Evolutionary conservation across 2,113 vertebrate genomes (phyloP), one percentile per base, ranked within the genome.

Genomic region (Brienomyrus brachyistius): DNA sequence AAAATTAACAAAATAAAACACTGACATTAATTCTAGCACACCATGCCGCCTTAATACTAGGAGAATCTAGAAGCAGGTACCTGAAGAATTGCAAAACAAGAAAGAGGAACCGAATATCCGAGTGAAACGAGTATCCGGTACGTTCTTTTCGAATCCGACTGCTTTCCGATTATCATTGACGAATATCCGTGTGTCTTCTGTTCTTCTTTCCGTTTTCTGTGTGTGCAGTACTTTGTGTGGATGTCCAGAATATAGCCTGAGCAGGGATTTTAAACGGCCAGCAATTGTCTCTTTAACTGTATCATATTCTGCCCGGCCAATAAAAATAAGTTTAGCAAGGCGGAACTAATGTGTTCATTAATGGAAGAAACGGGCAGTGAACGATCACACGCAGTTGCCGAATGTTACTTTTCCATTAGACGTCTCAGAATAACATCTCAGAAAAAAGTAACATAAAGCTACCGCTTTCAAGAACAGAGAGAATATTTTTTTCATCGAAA

Each of bases 391-490:
- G n/a, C 84, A 74, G n/a, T 66, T 62, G 23, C 51, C 21, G 9
- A 52, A 35, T 88, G 31, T 40, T 47, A 13, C 66, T 45, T 43
- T 45, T 40, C 8, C 35, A 21, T 1, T 77, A 35, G 74, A n/a
- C 3, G 77, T 45, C 17, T 35, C 40, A 82, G 40, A 40, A 21
- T 45, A 19, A 43, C 43, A 9, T 21, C 48, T 56, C 88, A 89
- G 45, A 4, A 89, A 80, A 54, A 80, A 19, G 40, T 11, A 45
- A 45, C 77, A 21, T 45, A 59, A 74, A 74, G 88, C 27, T 35
- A 66, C 9, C 74, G 47, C 70, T 89, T 82, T 45, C 74, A 83
- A 62, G 70, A 89, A n/a, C 66, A 19, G n/a, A 77, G 88, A 59
- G 70, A 74, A 80, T 54, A 0, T 0, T 19, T 5, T 51, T 19